Base-by-base conservation (phyloP, 1,140 invertebrate species). In the Diorhabda elongata region DNA sequence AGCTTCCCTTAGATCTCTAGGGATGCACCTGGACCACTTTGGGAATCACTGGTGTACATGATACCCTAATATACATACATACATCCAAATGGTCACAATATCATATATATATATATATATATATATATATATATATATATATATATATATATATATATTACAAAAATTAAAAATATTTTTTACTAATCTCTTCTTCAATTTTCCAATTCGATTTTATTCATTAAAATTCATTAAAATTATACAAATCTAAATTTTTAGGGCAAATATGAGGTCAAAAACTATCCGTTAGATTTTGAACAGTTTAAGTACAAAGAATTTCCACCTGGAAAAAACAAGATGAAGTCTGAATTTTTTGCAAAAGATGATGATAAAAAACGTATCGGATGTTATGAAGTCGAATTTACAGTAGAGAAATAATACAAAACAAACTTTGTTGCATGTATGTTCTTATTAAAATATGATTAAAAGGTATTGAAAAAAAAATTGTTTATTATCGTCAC, bases 221-320 rank as follows among this genome's bases (percentile, higher is more conserved):
- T 1, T 26, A 26, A 1, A 26, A 26, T 26, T 26, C 26, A 26
- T 1, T 26, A 26, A 1, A 26, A 26, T 26, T 52, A 52, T 52
- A 52, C 6, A 52, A 52, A 52, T n/a, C n/a, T 9, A 64, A 58
- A 11, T 4, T 64, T 64, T 4, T 58, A 71, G 66, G 70, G 70
- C 6, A 58, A 64, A 64, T 68, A 71, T 58, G 56, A 62, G 44
- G 41, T 71, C 9, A 41, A 45, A 26, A 64, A 71, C 26, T 60
- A 65, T 58, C n/a, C 41, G n/a, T 42, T 71, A 7, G 70, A 71
- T 44, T 71, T 68, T 26, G 11, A 58, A 0, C 68, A 68, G 58
- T 56, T 70, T 42, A 67, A 67, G 44, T 70, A 64, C 67, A 65
- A 68, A 57, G 64, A 68, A 52, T 60, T 71, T 9, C 66, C 66